Evolutionary conservation across 2,113 vertebrate species (phyloP).

Genomic region (Myotis yumanensis): DNA sequence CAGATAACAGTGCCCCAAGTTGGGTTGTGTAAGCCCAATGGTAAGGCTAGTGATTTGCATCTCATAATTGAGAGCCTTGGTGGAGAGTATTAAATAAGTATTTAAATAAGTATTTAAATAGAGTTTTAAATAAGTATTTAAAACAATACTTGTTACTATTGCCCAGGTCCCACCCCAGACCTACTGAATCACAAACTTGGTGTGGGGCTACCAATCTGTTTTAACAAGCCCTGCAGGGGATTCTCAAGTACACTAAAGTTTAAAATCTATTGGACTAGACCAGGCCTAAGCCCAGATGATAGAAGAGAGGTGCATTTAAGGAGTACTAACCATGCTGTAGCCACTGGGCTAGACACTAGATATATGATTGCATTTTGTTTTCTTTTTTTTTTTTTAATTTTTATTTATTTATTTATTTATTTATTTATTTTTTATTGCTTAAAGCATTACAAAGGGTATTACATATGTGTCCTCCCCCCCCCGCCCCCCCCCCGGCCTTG

Average conservation of each 20-base stretch:
- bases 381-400: too few relatives aligned
- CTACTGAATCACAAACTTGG: conserved; percentile 27
- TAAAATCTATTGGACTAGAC: background rate
- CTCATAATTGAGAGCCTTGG: background rate
- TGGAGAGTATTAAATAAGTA: too few relatives aligned
- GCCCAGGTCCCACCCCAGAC: background rate
- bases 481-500: too few relatives aligned
- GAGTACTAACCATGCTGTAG: background rate
- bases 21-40: background rate
- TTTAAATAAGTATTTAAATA: too few relatives aligned
- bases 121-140: background rate
- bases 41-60: background rate
- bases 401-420: too few relatives aligned
- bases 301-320: background rate
- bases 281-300: background rate
- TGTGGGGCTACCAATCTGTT: background rate
- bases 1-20: background rate
- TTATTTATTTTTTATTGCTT: too few relatives aligned
- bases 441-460: too few relatives aligned
- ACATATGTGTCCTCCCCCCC: too few relatives aligned
- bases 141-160: background rate
- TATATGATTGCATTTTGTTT: conserved; percentile 31
- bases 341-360: background rate
- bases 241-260: background rate
- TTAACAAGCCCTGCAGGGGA: background rate